Evolutionary conservation across 1,140 invertebrate genomes (phyloP).

Genomic region (Sogatella furcifera): DNA sequence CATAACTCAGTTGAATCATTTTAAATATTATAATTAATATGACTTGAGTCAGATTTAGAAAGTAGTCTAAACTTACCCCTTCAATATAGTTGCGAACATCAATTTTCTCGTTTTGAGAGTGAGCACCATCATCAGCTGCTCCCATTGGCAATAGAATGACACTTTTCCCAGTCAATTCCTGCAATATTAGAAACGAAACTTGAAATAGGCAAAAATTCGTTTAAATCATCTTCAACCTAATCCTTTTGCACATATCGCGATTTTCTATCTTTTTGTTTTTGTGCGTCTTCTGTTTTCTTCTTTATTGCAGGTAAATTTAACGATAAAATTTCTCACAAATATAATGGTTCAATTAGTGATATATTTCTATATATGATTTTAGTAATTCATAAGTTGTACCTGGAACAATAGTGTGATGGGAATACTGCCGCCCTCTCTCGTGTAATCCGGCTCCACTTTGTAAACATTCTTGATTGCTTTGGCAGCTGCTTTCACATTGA

Average conservation of each 20-base stretch:
- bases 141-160: conserved; percentile 87
- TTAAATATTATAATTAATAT: too few relatives aligned
- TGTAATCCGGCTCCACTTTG: conserved; percentile 86
- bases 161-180: conserved; percentile 85
- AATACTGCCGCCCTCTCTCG: conserved; percentile 91
- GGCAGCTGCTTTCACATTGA: conserved; percentile 81
- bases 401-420: conserved; percentile 82
- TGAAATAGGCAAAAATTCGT: too few relatives aligned
- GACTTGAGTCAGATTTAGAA: too few relatives aligned
- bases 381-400: conserved; percentile 31
- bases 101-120: conserved; percentile 97
- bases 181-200: conserved; percentile 33
- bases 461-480: conserved; percentile 83
- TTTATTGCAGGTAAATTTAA: too few relatives aligned
- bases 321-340: too few relatives aligned
- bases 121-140: conserved; percentile 88
- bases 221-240: too few relatives aligned
- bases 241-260: too few relatives aligned
- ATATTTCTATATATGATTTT: too few relatives aligned
- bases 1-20: too few relatives aligned
- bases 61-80: conserved; percentile 54
- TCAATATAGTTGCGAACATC: conserved; percentile 87
- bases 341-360: too few relatives aligned
- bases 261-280: too few relatives aligned
- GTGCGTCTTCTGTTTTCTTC: too few relatives aligned